Evolutionary conservation across 2,888 invertebrate species (phyloP), one percentile per base, ranked within the genome.

Genomic region (Noctua pronuba): DNA sequence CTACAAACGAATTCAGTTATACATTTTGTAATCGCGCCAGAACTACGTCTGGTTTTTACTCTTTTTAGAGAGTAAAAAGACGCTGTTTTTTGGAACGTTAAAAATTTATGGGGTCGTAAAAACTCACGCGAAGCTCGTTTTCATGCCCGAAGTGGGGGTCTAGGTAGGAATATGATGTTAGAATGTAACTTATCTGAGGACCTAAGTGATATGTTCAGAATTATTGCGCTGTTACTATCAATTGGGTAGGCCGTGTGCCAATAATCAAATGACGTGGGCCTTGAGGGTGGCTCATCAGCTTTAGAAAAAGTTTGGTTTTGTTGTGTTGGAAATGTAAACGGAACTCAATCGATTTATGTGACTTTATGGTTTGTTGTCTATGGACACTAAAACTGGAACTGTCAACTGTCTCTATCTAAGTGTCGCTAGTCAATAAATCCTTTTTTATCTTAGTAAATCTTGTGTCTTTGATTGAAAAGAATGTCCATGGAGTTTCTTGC

Each of bases 91-190:
- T 94, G 92, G 90, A 92, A 93, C 93, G 93, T 95, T 95, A 95
- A 95, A 95, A 95, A 95, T 96, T 95, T 95, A 96, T 94, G 88
- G 91, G 91, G 89, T 94, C 95, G 92, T 96, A 96, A 96, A 96
- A 95, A 93, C 89, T 92, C 93, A 89, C 91, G 90, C 92, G 90
- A 88, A 91, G 91, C 92, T 92, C 94, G 94, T 93, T 94, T 92
- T 92, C 86, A 89, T 91, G 92, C 90, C 90, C 85, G 88, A 88
- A 91, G 90, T 91, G 90, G 89, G 89, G 84, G 90, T 90, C 90
- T 87, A 90, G 89, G 90, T 92, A 92, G 91, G 92, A 93, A 93
- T 93, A 93, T 94, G 93, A 93, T 89, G 90, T 92, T 92, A 93
- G 93, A 92, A 90, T 91, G 94, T 93, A 92, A 90, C 88, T 90